Evolutionary conservation across 2,888 invertebrate species (phyloP).

Genomic region (Phortica magna): DNA sequence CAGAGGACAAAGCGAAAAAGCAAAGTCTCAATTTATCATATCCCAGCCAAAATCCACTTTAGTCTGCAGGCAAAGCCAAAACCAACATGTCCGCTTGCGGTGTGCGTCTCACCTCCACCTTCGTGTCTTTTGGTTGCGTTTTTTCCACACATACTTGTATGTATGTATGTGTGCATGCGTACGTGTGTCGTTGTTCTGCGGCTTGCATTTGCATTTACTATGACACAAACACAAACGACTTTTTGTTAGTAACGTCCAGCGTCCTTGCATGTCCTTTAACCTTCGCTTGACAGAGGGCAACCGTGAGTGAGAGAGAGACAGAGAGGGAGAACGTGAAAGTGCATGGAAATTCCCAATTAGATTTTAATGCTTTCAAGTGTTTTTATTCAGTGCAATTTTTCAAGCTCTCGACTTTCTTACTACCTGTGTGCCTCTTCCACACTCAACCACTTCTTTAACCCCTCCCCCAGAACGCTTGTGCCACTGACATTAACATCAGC

Average conservation of each 20-base stretch:
- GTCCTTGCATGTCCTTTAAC: conserved; percentile 10
- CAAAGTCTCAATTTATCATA: conserved; percentile 66
- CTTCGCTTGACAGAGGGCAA: not conserved
- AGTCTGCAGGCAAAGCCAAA: conserved; percentile 32
- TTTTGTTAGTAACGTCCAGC: not conserved
- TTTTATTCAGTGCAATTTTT: conserved; percentile 73
- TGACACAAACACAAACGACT: not conserved
- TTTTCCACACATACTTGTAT: no score
- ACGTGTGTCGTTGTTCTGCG: not conserved
- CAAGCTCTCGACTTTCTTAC: conserved; percentile 44
- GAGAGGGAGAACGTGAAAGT: conserved; percentile 8
- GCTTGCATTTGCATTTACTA: conserved; percentile 9
- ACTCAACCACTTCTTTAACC: no score
- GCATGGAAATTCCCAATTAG: conserved; percentile 75
- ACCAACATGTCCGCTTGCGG: conserved; percentile 11
- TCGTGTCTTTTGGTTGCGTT: no score
- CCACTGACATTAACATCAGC: not conserved
- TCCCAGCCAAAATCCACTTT: conserved; percentile 71
- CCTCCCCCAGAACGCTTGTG: not conserved
- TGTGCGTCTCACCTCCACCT: not conserved
- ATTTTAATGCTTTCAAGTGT: conserved; percentile 72
- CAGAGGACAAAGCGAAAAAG: conserved; percentile 22
- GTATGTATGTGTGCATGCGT: not conserved
- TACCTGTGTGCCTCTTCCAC: not conserved
- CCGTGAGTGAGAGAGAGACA: conserved; percentile 14